These are phyloP conservation scores for Vanessa tameamea DNA, from an alignment of 1,140 invertebrate genomes.

Conservation along the genomic window DNA sequence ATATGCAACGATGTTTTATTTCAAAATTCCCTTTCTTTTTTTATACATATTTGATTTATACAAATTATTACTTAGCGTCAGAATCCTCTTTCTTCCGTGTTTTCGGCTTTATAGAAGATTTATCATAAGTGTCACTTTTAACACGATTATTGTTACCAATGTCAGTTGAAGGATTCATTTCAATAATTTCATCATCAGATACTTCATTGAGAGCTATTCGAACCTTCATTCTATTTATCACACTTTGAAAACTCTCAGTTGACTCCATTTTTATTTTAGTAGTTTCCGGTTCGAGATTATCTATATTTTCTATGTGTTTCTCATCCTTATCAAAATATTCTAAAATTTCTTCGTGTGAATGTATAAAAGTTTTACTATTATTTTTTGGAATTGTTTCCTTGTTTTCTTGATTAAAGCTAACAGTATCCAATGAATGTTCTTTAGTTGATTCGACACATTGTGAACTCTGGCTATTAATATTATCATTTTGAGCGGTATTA, in stretches of 20 bases:
- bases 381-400: background rate
- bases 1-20: background rate
- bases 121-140: background rate
- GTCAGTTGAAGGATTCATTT: background rate
- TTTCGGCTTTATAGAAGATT: background rate
- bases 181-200: background rate
- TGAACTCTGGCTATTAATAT: conserved; percentile 8
- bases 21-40: background rate
- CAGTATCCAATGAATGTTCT: conserved; percentile 15
- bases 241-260: conserved; percentile 20
- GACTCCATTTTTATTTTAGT: conserved; percentile 11
- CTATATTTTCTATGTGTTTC: conserved; percentile 5
- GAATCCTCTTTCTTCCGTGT: background rate
- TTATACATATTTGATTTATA: background rate
- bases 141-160: background rate
- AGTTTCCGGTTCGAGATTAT: conserved; percentile 11
- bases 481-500: background rate
- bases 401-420: conserved; percentile 2
- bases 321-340: background rate
- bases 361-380: background rate
- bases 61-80: background rate
- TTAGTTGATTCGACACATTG: conserved; percentile 19
- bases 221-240: conserved; percentile 16
- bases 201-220: conserved; percentile 7
- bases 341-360: conserved; percentile 14